A percentile compares a stretch with the other conserved stretches of the same genome.
These are phyloP conservation scores for Oxyruncus cristatus DNA, from an alignment of 2,113 vertebrate genomes.

Conservation along the genomic window DNA sequence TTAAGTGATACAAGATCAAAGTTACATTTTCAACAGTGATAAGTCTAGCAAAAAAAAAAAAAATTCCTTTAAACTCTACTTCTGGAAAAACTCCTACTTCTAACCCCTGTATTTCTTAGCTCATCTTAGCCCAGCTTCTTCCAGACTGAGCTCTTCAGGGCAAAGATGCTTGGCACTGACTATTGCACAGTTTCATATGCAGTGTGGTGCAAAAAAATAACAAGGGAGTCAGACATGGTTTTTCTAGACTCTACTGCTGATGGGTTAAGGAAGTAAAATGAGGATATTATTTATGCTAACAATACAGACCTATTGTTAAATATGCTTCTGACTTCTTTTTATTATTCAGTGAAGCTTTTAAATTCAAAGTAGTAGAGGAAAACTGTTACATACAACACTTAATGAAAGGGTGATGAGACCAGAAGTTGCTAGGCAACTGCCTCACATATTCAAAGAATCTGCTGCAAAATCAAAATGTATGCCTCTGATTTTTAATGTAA, in stretches of 20 bases:
- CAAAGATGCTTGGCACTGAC: slow-evolving; percentile 7
- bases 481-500: slow-evolving; percentile 34
- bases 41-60: neutral
- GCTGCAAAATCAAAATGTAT: slow-evolving; percentile 42
- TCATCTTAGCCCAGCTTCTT: neutral
- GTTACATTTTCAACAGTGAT: neutral
- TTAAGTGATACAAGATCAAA: neutral
- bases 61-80: neutral
- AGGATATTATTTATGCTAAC: slow-evolving; percentile 52
- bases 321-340: slow-evolving; percentile 21
- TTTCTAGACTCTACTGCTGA: slow-evolving; percentile 16
- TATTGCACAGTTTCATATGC: neutral
- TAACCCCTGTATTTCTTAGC: neutral
- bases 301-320: slow-evolving; percentile 34
- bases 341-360: slow-evolving; percentile 52
- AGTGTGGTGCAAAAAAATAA: neutral
- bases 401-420: slow-evolving; percentile 42
- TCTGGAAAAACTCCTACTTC: neutral
- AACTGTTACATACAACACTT: slow-evolving; percentile 37
- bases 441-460: slow-evolving; percentile 33
- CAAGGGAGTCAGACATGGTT: slow-evolving; percentile 1
- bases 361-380: slow-evolving; percentile 50
- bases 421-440: slow-evolving; percentile 20
- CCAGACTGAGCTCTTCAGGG: slow-evolving; percentile 10
- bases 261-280: slow-evolving; percentile 54